Conservation (phyloP, 2,113 vertebrate genomes). For the Tiliqua scincoides region DNA sequence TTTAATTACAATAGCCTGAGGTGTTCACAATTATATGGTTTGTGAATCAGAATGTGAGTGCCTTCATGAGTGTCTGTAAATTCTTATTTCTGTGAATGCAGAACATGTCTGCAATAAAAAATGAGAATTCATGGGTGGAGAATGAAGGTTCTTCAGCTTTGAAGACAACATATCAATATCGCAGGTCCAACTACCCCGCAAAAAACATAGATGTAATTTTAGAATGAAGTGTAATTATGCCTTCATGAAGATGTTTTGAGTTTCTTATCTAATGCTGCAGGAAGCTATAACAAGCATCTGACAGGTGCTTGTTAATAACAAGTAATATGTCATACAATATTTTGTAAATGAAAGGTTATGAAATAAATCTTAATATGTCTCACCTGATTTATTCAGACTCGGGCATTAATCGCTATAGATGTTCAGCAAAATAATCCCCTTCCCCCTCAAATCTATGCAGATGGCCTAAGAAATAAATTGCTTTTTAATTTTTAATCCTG, state of each 20-base stretch:
- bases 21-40: no score
- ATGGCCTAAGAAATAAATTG: background rate
- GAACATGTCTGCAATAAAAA: background rate
- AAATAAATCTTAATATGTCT: background rate
- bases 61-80: background rate
- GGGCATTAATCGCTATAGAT: background rate
- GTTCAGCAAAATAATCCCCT: background rate
- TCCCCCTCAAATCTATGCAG: background rate
- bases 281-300: background rate
- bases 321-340: background rate
- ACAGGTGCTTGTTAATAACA: no score
- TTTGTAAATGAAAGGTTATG: background rate
- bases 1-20: no score
- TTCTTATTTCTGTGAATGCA: background rate
- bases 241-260: background rate
- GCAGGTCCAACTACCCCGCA: background rate
- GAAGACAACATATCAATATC: background rate
- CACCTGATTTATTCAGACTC: background rate
- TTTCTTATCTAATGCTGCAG: background rate
- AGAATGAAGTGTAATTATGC: background rate
- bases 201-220: background rate
- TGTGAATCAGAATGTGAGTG: no score
- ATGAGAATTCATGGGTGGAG: no score
- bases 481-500: background rate
- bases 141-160: background rate